Evolutionary conservation across 2,888 invertebrate species (phyloP).

Genomic region (Drosophila niveifrons): DNA sequence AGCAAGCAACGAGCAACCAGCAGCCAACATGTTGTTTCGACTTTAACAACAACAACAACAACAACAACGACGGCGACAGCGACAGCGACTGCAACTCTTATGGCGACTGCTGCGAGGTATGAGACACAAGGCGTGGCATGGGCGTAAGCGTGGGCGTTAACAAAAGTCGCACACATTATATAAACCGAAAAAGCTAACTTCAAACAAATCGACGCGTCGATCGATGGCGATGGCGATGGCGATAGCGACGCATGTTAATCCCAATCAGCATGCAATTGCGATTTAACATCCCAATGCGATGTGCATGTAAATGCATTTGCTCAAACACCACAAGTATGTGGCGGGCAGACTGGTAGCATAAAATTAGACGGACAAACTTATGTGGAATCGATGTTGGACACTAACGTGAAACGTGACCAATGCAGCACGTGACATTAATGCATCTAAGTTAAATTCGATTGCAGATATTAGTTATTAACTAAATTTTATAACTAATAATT

Average conservation of each 20-base stretch:
- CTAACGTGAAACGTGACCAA: not conserved
- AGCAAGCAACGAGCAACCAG: not conserved
- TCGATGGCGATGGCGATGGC: constrained; percentile 7
- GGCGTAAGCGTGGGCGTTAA: not conserved
- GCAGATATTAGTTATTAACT: too few relatives aligned
- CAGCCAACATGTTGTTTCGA: not conserved
- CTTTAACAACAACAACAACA: not conserved
- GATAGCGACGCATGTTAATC: constrained; percentile 54
- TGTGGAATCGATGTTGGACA: not conserved
- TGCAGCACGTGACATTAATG: not conserved
- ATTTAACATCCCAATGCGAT: constrained; percentile 53
- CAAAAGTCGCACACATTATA: not conserved
- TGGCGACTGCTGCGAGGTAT: not conserved
- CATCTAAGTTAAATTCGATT: too few relatives aligned
- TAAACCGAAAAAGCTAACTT: not conserved
- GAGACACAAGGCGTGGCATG: not conserved
- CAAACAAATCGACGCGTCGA: constrained; percentile 16
- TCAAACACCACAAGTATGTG: not conserved
- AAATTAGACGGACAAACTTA: not conserved
- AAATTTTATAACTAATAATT: too few relatives aligned
- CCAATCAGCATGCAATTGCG: constrained; percentile 71
- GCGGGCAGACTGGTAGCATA: not conserved
- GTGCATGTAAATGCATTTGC: constrained; percentile 51
- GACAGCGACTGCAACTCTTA: not conserved
- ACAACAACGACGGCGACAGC: not conserved